Conservation (phyloP, 2,797 vertebrate species). For the Eupleurogrammus muticus region DNA sequence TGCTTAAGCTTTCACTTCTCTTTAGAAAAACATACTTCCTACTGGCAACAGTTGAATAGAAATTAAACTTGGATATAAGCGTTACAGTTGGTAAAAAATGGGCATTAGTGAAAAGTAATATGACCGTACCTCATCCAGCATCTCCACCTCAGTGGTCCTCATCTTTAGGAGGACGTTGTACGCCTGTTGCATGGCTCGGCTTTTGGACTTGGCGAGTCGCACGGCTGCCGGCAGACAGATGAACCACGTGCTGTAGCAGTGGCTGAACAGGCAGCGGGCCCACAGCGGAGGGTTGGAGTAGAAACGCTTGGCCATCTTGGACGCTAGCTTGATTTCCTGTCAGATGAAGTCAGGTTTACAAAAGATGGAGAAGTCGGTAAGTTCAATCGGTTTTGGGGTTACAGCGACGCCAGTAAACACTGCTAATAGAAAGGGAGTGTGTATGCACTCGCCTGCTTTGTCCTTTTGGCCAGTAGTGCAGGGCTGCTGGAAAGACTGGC, state of each 20-base stretch:
- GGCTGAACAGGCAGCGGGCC: constrained; percentile 95
- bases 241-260: constrained; percentile 98
- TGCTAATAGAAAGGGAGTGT: background rate
- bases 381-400: background rate
- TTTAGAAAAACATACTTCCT: too few relatives aligned
- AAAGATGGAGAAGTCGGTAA: too few relatives aligned
- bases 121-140: constrained; percentile 91
- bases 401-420: too few relatives aligned
- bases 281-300: constrained; percentile 90
- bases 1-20: too few relatives aligned
- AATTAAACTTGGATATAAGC: background rate
- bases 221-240: constrained; percentile 95
- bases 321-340: constrained; percentile 96
- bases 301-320: constrained; percentile 93
- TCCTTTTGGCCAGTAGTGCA: constrained; percentile 95
- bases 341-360: background rate
- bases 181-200: constrained; percentile 92
- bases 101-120: background rate
- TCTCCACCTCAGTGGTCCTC: constrained; percentile 93
- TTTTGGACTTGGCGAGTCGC: constrained; percentile 90
- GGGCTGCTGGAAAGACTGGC: constrained; percentile 91
- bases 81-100: background rate
- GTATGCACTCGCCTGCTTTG: constrained; percentile 89
- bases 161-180: constrained; percentile 93
- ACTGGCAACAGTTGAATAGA: too few relatives aligned